phyloP scores from a whole-genome alignment of 2,113 vertebrate genomes.

The Oceanodroma tethys region DNA sequence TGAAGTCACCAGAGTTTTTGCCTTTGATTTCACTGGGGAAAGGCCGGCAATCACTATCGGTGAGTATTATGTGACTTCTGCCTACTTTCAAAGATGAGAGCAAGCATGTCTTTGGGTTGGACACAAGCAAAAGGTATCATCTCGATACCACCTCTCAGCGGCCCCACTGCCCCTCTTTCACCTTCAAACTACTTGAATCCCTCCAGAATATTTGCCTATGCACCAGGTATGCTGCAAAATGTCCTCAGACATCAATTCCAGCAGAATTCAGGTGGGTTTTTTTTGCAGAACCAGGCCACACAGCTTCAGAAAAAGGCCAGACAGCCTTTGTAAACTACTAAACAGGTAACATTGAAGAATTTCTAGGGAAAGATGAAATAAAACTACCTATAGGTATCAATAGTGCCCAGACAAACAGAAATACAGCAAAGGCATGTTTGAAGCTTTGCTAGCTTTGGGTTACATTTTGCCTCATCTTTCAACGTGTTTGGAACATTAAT shows the following conservation, averaged over 20 bases:
- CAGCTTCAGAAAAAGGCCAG: not conserved
- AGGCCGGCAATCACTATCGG: fast-evolving
- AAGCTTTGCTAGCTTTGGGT: not conserved
- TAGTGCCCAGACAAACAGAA: not conserved
- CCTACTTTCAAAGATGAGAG: fast-evolving
- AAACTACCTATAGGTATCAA: not conserved
- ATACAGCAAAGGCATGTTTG: not conserved
- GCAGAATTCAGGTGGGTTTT: not conserved
- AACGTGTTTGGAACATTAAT: not conserved
- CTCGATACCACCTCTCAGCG: not conserved
- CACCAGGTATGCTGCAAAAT: not conserved
- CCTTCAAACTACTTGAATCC: not conserved
- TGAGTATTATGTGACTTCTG: fast-evolving
- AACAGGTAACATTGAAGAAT: not conserved
- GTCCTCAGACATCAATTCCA: not conserved
- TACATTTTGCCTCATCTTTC: not conserved
- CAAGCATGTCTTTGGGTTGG: fast-evolving
- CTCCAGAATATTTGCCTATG: not conserved
- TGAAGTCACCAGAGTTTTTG: not conserved
- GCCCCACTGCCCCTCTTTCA: not conserved
- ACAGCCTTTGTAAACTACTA: not conserved
- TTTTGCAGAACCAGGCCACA: not conserved
- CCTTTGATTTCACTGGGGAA: not conserved
- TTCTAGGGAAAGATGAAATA: not conserved
- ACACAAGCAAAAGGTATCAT: not conserved